These are phyloP conservation scores for Darevskia nairensis DNA, from an alignment of 2,797 vertebrate species.

Conservation along the genomic window DNA sequence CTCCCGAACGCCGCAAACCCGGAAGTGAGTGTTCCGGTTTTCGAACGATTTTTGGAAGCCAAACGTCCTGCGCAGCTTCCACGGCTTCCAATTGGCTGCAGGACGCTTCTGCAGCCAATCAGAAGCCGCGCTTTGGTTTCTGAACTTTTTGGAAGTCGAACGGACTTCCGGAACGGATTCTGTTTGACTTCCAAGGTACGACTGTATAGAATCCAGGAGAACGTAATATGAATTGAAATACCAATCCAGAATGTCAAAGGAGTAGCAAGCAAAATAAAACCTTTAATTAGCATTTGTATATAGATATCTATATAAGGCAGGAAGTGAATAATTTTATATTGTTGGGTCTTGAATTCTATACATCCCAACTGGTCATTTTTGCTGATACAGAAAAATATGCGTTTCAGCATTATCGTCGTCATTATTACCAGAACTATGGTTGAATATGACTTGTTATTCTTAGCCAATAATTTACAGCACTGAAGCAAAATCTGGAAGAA, in stretches of 20 bases:
- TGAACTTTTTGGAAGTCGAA: too few species aligned
- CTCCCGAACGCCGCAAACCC: too few species aligned
- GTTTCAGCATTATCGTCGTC: too few species aligned
- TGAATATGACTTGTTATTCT: background rate
- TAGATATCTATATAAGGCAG: background rate
- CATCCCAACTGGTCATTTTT: background rate
- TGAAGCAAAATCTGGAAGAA: background rate
- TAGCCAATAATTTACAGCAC: background rate
- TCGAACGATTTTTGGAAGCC: too few species aligned
- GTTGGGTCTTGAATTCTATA: background rate
- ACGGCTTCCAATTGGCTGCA: too few species aligned
- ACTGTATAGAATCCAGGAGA: background rate
- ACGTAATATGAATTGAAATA: background rate
- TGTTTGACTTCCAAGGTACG: too few species aligned
- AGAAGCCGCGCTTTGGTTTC: too few species aligned
- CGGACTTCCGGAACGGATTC: too few species aligned
- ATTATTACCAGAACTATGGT: background rate
- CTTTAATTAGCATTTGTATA: background rate
- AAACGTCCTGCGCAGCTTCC: accelerated
- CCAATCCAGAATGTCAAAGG: background rate
- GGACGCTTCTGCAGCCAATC: too few species aligned
- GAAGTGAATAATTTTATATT: background rate
- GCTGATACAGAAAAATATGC: background rate
- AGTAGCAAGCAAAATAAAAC: background rate
- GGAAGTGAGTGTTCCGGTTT: too few species aligned